Evolutionary conservation across 2,888 invertebrate genomes (phyloP).

Genomic region (Dermolepida albohirtum): DNA sequence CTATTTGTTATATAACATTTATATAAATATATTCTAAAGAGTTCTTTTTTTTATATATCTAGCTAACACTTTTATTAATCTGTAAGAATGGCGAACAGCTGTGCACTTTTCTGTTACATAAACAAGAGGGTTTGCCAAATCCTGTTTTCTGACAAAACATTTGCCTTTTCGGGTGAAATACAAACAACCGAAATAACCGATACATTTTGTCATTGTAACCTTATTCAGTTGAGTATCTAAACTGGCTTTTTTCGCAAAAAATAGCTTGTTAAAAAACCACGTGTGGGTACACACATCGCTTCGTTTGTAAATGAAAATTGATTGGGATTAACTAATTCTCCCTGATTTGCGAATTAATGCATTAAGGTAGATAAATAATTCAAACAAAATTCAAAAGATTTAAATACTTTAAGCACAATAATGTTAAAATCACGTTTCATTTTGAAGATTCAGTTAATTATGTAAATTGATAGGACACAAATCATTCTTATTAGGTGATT

Average conservation of each 20-base stretch:
- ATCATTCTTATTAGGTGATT: no score
- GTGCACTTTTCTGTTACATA: slow-evolving; percentile 42
- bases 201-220: slow-evolving; percentile 39
- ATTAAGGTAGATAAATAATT: no score
- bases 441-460: no score
- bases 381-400: no score
- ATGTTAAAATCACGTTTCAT: no score
- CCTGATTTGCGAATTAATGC: no score
- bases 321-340: neutral
- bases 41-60: neutral
- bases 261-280: neutral
- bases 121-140: slow-evolving; percentile 44
- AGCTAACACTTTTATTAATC: slow-evolving; percentile 29
- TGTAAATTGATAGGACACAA: no score
- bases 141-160: slow-evolving; percentile 46
- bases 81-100: slow-evolving; percentile 37
- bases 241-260: slow-evolving; percentile 21
- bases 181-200: slow-evolving; percentile 39
- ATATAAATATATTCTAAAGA: neutral
- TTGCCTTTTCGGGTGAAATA: slow-evolving; percentile 39
- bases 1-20: neutral
- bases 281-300: neutral
- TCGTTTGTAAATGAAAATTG: neutral
- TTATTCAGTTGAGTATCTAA: slow-evolving; percentile 2
- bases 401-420: no score